Evolutionary conservation across 2,113 vertebrate species (phyloP).

Genomic region (Bujurquina vittata): DNA sequence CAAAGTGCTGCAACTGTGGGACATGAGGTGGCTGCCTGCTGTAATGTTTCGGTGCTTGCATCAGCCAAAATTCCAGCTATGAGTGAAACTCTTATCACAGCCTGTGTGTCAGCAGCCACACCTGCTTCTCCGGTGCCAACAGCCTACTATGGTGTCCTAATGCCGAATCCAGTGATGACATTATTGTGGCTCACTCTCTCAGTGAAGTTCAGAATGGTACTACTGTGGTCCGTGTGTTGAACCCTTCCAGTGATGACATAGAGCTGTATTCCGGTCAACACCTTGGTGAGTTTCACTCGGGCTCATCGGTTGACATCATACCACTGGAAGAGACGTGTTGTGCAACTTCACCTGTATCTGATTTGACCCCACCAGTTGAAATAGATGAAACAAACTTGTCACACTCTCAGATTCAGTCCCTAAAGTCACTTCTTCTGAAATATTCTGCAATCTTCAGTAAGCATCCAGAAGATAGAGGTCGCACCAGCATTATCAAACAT

Average conservation of each 20-base stretch:
- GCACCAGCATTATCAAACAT: not conserved
- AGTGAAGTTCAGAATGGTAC: not conserved
- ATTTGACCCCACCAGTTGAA: not conserved
- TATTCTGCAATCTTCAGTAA: not conserved
- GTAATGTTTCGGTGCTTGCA: not conserved
- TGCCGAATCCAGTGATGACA: constrained; percentile 8
- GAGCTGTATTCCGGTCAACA: not conserved
- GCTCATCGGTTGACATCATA: not conserved
- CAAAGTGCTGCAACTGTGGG: not conserved
- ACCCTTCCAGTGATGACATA: not conserved
- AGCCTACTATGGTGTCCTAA: not conserved
- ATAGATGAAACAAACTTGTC: not conserved
- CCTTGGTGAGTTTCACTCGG: not conserved
- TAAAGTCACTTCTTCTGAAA: not conserved
- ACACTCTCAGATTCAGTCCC: not conserved
- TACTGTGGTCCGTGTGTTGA: not conserved
- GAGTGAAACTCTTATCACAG: not conserved
- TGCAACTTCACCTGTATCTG: not conserved
- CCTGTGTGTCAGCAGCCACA: not conserved
- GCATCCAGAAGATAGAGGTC: not conserved
- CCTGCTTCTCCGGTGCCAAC: not conserved
- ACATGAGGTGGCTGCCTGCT: not conserved
- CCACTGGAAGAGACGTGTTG: not conserved
- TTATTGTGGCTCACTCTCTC: not conserved
- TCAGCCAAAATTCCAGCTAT: not conserved